Evolutionary conservation across 2,113 vertebrate species (phyloP).

Genomic region (Echinops telfairi): DNA sequence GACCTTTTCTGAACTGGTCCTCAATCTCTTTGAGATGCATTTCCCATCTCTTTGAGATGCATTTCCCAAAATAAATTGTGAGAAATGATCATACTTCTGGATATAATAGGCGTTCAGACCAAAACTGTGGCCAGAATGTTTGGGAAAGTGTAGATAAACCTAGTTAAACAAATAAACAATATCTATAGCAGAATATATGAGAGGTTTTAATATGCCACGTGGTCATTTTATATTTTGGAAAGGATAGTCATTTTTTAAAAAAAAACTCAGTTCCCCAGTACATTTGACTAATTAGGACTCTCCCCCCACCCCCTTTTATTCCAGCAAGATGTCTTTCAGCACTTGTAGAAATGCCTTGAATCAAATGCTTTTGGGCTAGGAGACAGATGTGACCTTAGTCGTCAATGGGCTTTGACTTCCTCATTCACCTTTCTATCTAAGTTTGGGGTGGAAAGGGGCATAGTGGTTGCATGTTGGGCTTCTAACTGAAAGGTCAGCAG

Average conservation of each 20-base stretch:
- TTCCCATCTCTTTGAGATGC: not conserved
- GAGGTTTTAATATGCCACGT: not conserved
- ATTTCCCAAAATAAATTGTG: slow-evolving; percentile 4
- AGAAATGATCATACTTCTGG: not conserved
- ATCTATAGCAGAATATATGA: not conserved
- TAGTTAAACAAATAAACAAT: not conserved
- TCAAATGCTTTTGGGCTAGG: not conserved
- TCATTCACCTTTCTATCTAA: not conserved
- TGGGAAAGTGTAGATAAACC: not conserved
- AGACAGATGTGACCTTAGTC: not conserved
- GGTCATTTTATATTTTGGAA: slow-evolving; percentile 6
- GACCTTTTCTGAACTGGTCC: not conserved
- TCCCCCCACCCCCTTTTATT: too few relatives aligned
- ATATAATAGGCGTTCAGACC: not conserved
- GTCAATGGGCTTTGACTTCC: not conserved
- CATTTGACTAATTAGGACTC: not conserved
- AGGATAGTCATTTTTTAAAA: not conserved
- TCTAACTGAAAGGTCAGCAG: too few relatives aligned
- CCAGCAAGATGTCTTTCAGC: not conserved
- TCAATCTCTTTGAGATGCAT: slow-evolving; percentile 23
- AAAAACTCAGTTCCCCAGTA: not conserved
- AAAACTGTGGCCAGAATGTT: not conserved
- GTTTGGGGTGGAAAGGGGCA: not conserved
- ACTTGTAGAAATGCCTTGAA: not conserved
- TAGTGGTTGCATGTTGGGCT: too few relatives aligned